phyloP scores from a whole-genome alignment of 1,140 invertebrate species.

The Trissolcus basalis region DNA sequence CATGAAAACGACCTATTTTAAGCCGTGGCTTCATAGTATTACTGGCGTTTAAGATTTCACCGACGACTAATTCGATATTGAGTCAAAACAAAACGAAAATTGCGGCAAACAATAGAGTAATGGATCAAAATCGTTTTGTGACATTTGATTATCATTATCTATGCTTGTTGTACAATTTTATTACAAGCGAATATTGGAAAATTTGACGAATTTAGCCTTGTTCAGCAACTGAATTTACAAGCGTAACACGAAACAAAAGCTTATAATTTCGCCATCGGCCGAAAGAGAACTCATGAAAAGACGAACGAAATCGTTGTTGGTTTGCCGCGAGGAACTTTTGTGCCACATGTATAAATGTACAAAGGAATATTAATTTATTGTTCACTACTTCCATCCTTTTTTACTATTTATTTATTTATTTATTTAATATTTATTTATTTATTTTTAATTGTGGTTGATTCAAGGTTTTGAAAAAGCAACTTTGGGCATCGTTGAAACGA shows the following conservation, averaged over 20 bases:
- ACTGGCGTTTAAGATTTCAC: constrained; percentile 80
- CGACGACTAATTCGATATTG: constrained; percentile 3
- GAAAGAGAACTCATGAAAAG: constrained; percentile 32
- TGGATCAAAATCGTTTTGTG: no score
- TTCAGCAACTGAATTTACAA: no score
- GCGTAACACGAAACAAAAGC: background rate
- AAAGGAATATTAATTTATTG: constrained; percentile 72
- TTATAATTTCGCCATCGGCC: constrained; percentile 51
- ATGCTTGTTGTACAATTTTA: no score
- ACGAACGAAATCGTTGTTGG: constrained; percentile 11
- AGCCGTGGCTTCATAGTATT: constrained; percentile 91
- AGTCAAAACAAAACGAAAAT: constrained; percentile 14
- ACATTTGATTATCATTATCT: no score
- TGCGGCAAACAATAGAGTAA: background rate
- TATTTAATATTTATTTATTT: background rate
- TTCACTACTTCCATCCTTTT: constrained; percentile 37
- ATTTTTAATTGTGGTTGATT: constrained; percentile 1
- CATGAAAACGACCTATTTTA: constrained; percentile 93
- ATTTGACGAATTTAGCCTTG: no score
- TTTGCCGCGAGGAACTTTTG: constrained; percentile 30
- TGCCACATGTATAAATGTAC: constrained; percentile 76
- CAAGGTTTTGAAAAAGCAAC: constrained; percentile 8
- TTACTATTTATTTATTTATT: constrained; percentile 8
- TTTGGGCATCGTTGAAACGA: constrained; percentile 8
- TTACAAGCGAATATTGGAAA: no score